These are phyloP conservation scores for Potamarius usumacintae DNA, from an alignment of 2,113 vertebrate genomes.

Conservation along the genomic window DNA sequence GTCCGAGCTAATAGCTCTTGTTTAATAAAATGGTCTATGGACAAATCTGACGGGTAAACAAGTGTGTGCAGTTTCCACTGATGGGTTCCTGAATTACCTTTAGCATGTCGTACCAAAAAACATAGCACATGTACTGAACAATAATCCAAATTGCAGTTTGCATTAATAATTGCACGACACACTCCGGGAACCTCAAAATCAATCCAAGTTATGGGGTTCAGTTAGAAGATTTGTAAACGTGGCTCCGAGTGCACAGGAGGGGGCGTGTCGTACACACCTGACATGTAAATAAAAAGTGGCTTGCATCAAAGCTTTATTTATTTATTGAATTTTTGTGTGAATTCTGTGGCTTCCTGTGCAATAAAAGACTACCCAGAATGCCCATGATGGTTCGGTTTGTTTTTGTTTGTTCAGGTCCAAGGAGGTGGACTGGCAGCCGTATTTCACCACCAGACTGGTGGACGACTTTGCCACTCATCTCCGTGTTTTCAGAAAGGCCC, in stretches of 20 bases:
- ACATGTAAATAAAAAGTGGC: background rate
- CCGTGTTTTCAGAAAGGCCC: slow-evolving; percentile 96
- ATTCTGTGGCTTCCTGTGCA: background rate
- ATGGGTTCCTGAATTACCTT: background rate
- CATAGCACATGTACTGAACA: no score
- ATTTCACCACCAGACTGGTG: slow-evolving; percentile 96
- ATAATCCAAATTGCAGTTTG: background rate
- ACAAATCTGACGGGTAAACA: background rate
- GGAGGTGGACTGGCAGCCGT: slow-evolving; percentile 99
- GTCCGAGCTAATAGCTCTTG: background rate
- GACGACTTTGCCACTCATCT: slow-evolving; percentile 98
- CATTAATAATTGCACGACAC: background rate
- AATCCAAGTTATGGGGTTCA: background rate
- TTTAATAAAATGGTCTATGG: background rate
- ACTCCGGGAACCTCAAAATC: background rate
- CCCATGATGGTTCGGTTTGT: background rate
- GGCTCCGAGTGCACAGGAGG: background rate
- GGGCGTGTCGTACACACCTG: background rate
- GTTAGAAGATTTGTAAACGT: background rate
- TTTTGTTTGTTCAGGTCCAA: slow-evolving; percentile 80
- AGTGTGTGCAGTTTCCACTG: background rate
- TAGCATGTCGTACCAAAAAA: background rate
- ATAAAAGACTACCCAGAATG: background rate
- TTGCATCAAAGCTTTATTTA: background rate
- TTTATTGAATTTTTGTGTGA: background rate